Evolutionary conservation across 2,113 vertebrate genomes (phyloP).

Genomic region (Rhynchomys soricoides): DNA sequence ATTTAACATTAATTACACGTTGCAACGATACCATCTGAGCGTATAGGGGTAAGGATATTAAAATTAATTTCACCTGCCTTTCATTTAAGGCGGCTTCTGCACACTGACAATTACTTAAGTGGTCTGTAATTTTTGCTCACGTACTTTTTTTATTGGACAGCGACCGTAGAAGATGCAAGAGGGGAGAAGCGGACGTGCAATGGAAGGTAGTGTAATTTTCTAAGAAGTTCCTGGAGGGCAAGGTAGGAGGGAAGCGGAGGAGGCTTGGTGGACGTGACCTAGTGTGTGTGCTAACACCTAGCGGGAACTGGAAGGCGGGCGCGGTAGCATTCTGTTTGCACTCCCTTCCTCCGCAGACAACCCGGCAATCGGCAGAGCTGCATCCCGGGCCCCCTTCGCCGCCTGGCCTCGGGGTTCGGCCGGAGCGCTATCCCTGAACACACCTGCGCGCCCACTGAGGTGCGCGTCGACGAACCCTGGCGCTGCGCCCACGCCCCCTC

Average conservation of each 20-base stretch:
- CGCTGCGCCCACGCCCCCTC: slow-evolving; percentile 61
- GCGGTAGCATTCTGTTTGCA: not conserved
- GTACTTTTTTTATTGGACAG: not conserved
- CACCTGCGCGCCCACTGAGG: slow-evolving; percentile 64
- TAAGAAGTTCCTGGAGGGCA: not conserved
- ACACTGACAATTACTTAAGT: not conserved
- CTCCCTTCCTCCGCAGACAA: not conserved
- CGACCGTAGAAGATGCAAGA: not conserved
- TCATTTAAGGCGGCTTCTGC: not conserved
- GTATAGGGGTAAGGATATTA: not conserved
- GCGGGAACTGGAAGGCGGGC: fast-evolving
- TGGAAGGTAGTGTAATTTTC: not conserved
- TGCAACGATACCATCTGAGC: not conserved
- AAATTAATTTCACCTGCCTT: slow-evolving; percentile 19
- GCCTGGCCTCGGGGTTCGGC: not conserved
- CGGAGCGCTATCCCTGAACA: not conserved
- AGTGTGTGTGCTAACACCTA: not conserved
- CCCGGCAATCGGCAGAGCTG: not conserved
- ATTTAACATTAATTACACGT: not conserved
- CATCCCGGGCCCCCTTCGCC: not conserved
- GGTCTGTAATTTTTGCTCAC: not conserved
- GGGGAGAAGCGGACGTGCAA: not conserved
- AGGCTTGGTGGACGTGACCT: not conserved
- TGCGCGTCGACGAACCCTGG: slow-evolving; percentile 33
- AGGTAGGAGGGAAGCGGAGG: too few species aligned